Conservation (phyloP, 2,113 vertebrate genomes). For the Dipodomys merriami region DNA sequence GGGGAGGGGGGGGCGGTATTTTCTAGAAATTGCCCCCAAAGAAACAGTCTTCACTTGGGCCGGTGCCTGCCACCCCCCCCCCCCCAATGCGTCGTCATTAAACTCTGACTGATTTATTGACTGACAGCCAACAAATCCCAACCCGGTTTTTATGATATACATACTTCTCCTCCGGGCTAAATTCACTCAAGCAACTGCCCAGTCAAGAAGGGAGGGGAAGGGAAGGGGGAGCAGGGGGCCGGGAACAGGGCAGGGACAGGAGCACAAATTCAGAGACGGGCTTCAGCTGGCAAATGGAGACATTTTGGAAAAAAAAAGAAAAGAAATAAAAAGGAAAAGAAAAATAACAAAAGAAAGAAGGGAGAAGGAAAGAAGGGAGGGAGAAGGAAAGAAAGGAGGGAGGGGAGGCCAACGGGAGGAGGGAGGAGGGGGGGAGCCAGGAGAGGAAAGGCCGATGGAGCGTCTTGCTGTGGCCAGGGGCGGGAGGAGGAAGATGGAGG, state of each 20-base stretch:
- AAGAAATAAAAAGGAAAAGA: conserved; percentile 58
- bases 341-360: background rate
- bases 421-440: background rate
- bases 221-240: background rate
- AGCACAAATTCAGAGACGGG: conserved; percentile 70
- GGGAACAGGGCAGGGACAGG: conserved; percentile 31
- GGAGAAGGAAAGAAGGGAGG: background rate
- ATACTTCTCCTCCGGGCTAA: conserved; percentile 92
- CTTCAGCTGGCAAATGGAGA: conserved; percentile 77
- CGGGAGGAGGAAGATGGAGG: conserved; percentile 70
- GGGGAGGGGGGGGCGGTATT: conserved; percentile 66
- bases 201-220: conserved; percentile 77
- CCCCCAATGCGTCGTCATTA: conserved; percentile 95
- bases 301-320: conserved; percentile 68
- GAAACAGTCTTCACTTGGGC: conserved; percentile 90
- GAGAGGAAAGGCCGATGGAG: background rate
- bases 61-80: conserved; percentile 90
- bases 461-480: background rate
- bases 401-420: conserved; percentile 19
- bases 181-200: conserved; percentile 88
- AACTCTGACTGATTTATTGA: conserved; percentile 98
- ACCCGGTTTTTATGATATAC: conserved; percentile 94
- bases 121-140: conserved; percentile 97
- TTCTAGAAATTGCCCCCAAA: conserved; percentile 87
- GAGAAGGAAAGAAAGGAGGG: conserved; percentile 60